phyloP scores from a whole-genome alignment of 2,888 invertebrate genomes.

The Apamea monoglypha region DNA sequence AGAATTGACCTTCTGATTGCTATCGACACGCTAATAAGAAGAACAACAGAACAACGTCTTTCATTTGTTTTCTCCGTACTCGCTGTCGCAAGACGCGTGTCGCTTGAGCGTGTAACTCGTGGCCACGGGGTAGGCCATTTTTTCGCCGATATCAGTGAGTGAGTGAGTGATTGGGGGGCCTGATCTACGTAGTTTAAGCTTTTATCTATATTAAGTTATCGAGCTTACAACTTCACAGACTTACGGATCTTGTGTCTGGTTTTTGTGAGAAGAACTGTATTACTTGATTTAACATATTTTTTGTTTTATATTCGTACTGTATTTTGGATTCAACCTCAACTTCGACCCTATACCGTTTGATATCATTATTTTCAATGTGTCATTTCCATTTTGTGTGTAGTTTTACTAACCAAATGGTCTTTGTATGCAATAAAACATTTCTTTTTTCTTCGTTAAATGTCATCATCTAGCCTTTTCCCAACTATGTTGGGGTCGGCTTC shows the following conservation, averaged over 20 bases:
- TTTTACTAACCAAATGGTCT: no score
- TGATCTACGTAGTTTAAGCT: conserved; percentile 48
- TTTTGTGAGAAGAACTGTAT: conserved; percentile 14
- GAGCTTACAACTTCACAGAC: conserved; percentile 33
- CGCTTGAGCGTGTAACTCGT: not conserved
- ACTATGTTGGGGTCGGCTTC: no score
- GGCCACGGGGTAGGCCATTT: conserved; percentile 2
- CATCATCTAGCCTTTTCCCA: no score
- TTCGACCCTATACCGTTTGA: not conserved
- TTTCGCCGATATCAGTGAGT: conserved; percentile 46
- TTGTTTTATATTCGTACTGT: not conserved
- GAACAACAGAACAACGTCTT: not conserved
- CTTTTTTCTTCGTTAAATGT: no score
- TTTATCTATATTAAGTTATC: conserved; percentile 56
- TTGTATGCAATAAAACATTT: no score
- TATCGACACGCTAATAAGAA: no score
- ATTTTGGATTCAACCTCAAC: not conserved
- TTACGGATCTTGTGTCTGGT: conserved; percentile 12
- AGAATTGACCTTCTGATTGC: no score
- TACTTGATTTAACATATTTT: not conserved
- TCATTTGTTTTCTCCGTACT: not conserved
- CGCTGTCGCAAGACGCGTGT: not conserved
- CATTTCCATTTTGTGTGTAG: not conserved
- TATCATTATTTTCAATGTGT: no score
- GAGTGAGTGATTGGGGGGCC: conserved; percentile 48